phyloP scores from a whole-genome alignment of 2,888 invertebrate species.

The Gandaritis pyraliata region DNA sequence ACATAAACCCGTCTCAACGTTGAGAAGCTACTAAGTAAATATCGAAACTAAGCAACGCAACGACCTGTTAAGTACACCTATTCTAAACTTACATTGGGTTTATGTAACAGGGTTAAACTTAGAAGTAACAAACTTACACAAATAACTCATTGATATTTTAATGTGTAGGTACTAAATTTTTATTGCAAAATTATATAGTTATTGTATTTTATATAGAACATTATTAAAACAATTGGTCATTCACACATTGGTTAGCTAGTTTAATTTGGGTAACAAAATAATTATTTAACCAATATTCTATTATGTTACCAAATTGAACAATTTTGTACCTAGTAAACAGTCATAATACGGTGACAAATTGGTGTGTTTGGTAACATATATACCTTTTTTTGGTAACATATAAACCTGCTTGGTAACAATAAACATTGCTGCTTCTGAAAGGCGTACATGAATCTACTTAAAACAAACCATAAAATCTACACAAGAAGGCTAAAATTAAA shows the following conservation, averaged over 20 bases:
- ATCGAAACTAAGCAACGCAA: too few species aligned
- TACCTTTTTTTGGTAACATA: slow-evolving; percentile 14
- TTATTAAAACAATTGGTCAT: neutral
- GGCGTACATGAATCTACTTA: slow-evolving; percentile 59
- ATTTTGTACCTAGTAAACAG: too few species aligned
- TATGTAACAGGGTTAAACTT: too few species aligned
- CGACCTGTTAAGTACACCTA: too few species aligned
- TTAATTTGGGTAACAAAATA: neutral
- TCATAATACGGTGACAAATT: slow-evolving; percentile 3
- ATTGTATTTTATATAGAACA: neutral
- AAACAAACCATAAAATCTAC: slow-evolving; percentile 47
- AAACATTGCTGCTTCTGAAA: neutral
- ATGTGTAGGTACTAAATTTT: neutral
- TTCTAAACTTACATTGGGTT: too few species aligned
- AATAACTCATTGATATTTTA: neutral
- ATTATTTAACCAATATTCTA: too few species aligned
- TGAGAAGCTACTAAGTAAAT: too few species aligned
- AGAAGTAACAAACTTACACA: neutral
- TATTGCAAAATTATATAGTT: neutral
- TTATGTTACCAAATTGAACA: too few species aligned
- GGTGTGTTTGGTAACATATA: neutral
- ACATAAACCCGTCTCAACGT: too few species aligned
- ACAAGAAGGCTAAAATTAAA: slow-evolving; percentile 42
- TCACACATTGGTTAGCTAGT: too few species aligned
- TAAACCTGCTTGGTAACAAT: neutral